These are phyloP conservation scores for Alviniconcha strummeri DNA, from an alignment of 2,888 invertebrate genomes.

Conservation along the genomic window DNA sequence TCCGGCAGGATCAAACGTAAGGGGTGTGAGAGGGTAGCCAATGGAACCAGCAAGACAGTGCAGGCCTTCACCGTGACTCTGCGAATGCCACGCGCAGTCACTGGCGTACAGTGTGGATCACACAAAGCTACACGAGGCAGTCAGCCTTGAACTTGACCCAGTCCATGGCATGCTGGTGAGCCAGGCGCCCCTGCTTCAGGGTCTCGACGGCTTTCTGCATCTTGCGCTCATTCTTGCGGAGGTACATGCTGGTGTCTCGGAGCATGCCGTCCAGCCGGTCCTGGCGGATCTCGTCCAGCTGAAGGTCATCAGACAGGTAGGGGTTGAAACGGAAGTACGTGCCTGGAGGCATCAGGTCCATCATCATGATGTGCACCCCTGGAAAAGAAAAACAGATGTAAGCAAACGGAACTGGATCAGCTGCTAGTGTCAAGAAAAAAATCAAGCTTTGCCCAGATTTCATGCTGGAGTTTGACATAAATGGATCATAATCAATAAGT, in stretches of 20 bases:
- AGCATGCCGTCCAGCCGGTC: constrained; percentile 83
- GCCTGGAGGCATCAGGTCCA: constrained; percentile 77
- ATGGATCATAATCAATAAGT: no score
- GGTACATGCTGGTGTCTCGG: constrained; percentile 86
- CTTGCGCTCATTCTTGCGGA: constrained; percentile 87
- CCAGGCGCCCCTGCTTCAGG: constrained; percentile 49
- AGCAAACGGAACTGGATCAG: no score
- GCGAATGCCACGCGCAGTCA: no score
- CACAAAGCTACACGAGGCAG: neutral
- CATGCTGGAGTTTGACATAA: no score
- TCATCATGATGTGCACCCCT: constrained; percentile 79
- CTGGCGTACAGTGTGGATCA: no score
- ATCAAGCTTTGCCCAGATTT: no score
- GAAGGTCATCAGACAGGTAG: constrained; percentile 85
- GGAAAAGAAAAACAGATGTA: constrained; percentile 44
- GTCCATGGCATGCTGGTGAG: constrained; percentile 54
- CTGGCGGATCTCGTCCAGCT: constrained; percentile 87
- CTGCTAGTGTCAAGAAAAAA: no score
- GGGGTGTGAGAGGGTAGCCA: no score
- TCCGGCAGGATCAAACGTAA: no score
- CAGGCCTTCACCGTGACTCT: no score
- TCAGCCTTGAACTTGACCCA: constrained; percentile 36
- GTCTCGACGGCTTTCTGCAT: constrained; percentile 67
- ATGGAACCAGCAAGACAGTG: no score
- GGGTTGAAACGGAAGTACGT: constrained; percentile 92